Conservation (phyloP, 2,888 invertebrate species). For the Himalopsyche japonica region DNA sequence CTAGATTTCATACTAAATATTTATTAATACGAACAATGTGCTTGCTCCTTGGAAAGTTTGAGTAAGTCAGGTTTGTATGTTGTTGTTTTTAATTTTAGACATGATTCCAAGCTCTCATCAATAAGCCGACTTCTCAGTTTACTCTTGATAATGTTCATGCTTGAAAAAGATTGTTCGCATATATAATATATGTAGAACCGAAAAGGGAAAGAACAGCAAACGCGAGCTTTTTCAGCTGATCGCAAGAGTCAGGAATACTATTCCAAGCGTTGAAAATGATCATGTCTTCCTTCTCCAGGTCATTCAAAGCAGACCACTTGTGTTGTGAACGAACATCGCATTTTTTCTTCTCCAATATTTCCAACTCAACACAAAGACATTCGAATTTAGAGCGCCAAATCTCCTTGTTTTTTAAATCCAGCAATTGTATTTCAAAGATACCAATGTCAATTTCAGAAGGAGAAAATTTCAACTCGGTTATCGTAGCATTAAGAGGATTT, state of each 20-base stretch:
- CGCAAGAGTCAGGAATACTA: slow-evolving; percentile 33
- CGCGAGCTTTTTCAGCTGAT: slow-evolving; percentile 33
- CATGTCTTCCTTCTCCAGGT: slow-evolving; percentile 38
- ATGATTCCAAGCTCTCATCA: no score
- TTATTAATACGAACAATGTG: no score
- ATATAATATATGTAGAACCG: slow-evolving; percentile 30
- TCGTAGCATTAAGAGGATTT: slow-evolving; percentile 37
- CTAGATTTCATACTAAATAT: no score
- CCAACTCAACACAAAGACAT: background rate
- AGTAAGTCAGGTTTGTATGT: no score
- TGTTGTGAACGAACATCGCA: slow-evolving; percentile 45
- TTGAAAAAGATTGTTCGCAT: no score
- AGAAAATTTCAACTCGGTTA: slow-evolving; percentile 36
- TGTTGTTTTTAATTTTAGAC: no score
- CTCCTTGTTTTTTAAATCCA: slow-evolving; percentile 43
- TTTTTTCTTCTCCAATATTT: background rate
- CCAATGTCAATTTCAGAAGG: slow-evolving; percentile 42
- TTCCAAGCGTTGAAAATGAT: slow-evolving; percentile 38
- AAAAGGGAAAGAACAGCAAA: slow-evolving; percentile 36
- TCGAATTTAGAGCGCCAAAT: slow-evolving; percentile 1
- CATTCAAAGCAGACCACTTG: slow-evolving; percentile 38
- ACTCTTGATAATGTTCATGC: no score
- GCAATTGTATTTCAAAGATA: slow-evolving; percentile 43
- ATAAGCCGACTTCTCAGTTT: no score
- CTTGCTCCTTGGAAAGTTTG: no score